Conservation (phyloP, 1,140 invertebrate species). For the Conopomorpha cramerella region DNA sequence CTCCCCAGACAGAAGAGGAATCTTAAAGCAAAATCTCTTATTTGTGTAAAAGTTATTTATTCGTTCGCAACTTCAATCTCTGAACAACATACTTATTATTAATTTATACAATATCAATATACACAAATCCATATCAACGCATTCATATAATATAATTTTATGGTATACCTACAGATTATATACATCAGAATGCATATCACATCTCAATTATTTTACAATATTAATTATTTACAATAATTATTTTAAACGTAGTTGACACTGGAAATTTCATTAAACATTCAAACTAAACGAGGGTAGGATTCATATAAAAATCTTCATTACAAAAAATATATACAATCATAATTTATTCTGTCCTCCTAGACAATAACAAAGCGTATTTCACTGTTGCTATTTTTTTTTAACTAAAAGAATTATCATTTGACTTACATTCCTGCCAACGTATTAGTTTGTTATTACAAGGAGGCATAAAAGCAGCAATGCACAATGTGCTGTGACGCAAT, state of each 20-base stretch:
- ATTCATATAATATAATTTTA: constrained; percentile 55
- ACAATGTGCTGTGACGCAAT: too few species aligned
- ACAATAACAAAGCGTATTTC: too few species aligned
- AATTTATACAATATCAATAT: constrained; percentile 55
- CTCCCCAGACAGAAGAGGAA: too few species aligned
- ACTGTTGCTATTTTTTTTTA: too few species aligned
- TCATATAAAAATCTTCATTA: constrained; percentile 52
- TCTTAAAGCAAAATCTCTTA: too few species aligned
- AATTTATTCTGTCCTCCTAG: constrained; percentile 33
- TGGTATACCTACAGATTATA: constrained; percentile 39
- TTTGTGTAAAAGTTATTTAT: constrained; percentile 56
- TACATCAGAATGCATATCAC: constrained; percentile 49
- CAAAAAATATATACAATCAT: constrained; percentile 47
- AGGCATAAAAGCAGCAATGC: too few species aligned
- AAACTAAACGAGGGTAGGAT: constrained; percentile 33
- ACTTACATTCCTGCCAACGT: too few species aligned
- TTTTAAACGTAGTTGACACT: constrained; percentile 22
- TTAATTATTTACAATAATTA: constrained; percentile 47
- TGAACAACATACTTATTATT: constrained; percentile 47
- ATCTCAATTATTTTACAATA: constrained; percentile 32
- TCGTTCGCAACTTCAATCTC: constrained; percentile 50
- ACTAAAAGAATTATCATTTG: too few species aligned
- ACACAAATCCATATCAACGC: constrained; percentile 50
- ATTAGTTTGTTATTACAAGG: too few species aligned
- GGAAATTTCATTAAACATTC: constrained; percentile 35